Base-by-base conservation (phyloP, 2,113 vertebrate species). In the Coreoperca whiteheadi region DNA sequence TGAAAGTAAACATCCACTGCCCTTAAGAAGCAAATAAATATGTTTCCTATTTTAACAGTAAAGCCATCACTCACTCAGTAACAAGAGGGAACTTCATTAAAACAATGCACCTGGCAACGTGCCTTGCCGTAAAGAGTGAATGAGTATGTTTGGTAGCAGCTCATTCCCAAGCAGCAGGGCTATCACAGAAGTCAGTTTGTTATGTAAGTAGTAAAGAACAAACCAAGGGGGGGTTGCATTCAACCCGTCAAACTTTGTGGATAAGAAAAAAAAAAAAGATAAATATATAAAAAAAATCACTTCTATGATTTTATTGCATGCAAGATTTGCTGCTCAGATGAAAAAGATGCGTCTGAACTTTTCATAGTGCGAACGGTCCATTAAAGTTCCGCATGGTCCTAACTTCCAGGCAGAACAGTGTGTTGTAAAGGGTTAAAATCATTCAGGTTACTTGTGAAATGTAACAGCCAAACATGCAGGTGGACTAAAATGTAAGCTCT, bases 71-170 rank as follows among this genome's bases (percentile, higher is more conserved):
- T 82, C 77, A 77, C 53, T 54, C 6, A 41, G 71, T n/a, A 61
- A 81, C 79, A 61, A 85, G 73, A 67, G 73, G 20, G 11, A 50
- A 39, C 82, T 77, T 82, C 74, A 77, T 73, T 72, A 54, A 50
- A 84, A 78, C 83, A 82, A 74, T 34, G 59, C 59, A 64, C 5
- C 65, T 64, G 59, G 50, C 59, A 20, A 37, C 65, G 74, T n/a
- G 51, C 65, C 32, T 54, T 18, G 1, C 23, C 28, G 18, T 25
- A 7, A 34, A 51, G 57, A 75, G 34, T 39, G 61, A 68, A 14
- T 21, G 18, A 54, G 15, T n/a, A 4, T 83, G 66, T 76, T 74
- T 63, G 70, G 34, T 82, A 34, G 43, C 51, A 8, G 86, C 50
- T 77, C 57, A 3, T 25, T 74, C 9, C 66, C 28, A 37, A 74